A percentile compares a stretch with the other conserved stretches of the same genome.
Evolutionary conservation across 2,797 vertebrate species (phyloP).

Genomic region (Pseudocheirus occidentalis): DNA sequence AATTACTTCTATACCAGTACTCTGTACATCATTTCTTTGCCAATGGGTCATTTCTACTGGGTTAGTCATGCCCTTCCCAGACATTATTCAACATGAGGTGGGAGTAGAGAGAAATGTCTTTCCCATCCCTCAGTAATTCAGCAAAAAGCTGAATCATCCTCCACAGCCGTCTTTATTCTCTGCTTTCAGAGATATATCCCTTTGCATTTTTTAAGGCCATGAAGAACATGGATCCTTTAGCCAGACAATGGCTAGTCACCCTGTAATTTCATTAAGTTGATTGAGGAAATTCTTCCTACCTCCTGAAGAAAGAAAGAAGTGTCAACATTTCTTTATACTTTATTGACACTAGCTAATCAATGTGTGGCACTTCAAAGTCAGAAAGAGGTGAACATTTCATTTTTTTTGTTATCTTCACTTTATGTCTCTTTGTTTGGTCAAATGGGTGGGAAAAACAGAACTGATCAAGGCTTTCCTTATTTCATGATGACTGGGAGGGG

Average conservation of each 20-base stretch:
- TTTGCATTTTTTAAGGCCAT: not conserved
- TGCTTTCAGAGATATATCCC: not conserved
- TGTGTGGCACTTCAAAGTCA: not conserved
- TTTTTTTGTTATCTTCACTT: not conserved
- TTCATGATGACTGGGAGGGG: not conserved
- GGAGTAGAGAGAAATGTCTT: not conserved
- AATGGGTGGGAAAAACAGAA: not conserved
- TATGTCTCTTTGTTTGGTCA: not conserved
- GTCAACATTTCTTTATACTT: not conserved
- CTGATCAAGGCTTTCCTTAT: not conserved
- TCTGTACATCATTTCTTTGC: not conserved
- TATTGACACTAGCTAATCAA: not conserved
- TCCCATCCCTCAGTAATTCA: not conserved
- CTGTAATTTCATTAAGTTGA: not conserved
- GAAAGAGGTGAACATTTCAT: not conserved
- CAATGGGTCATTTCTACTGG: not conserved
- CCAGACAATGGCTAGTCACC: not conserved
- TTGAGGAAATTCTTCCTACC: not conserved
- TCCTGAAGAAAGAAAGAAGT: not conserved
- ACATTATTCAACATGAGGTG: not conserved
- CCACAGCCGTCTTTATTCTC: not conserved
- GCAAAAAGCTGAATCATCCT: not conserved
- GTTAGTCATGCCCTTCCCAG: not conserved
- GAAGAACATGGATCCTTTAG: not conserved
- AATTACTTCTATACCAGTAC: not conserved